These are phyloP conservation scores for Tupaia chinensis DNA, from an alignment of 2,113 vertebrate genomes.

Conservation along the genomic window DNA sequence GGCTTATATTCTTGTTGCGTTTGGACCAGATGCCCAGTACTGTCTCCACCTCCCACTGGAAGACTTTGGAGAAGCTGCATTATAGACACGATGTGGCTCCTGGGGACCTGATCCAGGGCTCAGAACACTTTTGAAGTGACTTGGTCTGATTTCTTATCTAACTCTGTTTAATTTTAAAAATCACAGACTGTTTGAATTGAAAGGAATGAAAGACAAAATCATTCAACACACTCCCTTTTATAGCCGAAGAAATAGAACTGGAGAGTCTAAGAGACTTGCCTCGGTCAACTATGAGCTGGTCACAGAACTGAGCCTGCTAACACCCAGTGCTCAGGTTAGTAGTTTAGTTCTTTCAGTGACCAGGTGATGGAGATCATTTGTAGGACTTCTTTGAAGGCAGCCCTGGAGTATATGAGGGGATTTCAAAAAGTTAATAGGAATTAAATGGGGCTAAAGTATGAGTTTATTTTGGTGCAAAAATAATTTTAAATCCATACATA, in stretches of 20 bases:
- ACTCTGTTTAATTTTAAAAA: constrained; percentile 33
- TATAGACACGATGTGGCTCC: neutral
- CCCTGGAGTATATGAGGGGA: neutral
- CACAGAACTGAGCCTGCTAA: neutral
- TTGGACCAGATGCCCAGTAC: neutral
- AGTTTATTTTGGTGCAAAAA: too few species aligned
- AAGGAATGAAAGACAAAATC: constrained; percentile 8
- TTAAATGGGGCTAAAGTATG: too few species aligned
- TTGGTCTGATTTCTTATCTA: neutral
- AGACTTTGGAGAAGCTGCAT: neutral
- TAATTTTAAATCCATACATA: too few species aligned
- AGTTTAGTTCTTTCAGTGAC: neutral
- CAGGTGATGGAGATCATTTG: neutral
- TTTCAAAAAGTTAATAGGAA: too few species aligned
- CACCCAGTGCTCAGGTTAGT: neutral
- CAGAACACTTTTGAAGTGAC: neutral
- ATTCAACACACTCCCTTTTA: neutral
- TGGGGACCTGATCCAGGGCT: neutral
- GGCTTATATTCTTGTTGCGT: neutral
- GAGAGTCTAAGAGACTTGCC: neutral
- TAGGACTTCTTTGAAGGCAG: neutral
- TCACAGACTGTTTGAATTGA: neutral
- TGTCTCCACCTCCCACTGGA: neutral
- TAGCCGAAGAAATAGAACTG: neutral
- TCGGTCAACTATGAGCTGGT: neutral